Conservation (phyloP, 1,140 invertebrate species). For the Lithobius niger region DNA sequence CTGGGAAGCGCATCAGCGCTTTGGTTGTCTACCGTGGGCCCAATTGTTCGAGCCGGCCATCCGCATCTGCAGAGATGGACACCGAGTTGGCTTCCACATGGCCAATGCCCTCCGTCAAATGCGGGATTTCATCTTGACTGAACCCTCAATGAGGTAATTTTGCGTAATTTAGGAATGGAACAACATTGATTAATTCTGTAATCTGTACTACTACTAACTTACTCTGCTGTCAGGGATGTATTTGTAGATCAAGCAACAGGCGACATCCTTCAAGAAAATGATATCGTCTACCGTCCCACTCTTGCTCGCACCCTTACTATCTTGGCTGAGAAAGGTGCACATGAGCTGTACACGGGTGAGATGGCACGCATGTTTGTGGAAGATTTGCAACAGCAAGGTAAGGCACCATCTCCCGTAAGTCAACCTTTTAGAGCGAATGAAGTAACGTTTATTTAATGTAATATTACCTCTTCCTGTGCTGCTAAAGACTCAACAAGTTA, state of each 20-base stretch:
- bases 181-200: no score
- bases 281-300: constrained; percentile 49
- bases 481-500: no score
- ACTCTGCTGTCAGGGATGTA: constrained; percentile 9
- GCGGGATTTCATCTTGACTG: constrained; percentile 38
- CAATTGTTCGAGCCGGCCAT: constrained; percentile 62
- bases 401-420: no score
- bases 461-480: no score
- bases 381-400: constrained; percentile 50
- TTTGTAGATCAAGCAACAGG: constrained; percentile 23
- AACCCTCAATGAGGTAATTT: constrained; percentile 46
- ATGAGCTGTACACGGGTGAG: constrained; percentile 53
- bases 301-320: constrained; percentile 56
- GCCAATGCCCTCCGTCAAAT: constrained; percentile 41
- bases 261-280: constrained; percentile 40
- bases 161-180: no score
- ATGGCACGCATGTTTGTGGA: constrained; percentile 47
- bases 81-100: constrained; percentile 49
- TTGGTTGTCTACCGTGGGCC: constrained; percentile 68
- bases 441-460: no score
- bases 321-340: constrained; percentile 48
- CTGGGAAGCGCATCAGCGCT: constrained; percentile 62
- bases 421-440: no score
- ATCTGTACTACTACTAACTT: no score
- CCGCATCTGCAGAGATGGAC: constrained; percentile 58